Base-by-base conservation (phyloP, 2,113 vertebrate species). In the Rostratula benghalensis region DNA sequence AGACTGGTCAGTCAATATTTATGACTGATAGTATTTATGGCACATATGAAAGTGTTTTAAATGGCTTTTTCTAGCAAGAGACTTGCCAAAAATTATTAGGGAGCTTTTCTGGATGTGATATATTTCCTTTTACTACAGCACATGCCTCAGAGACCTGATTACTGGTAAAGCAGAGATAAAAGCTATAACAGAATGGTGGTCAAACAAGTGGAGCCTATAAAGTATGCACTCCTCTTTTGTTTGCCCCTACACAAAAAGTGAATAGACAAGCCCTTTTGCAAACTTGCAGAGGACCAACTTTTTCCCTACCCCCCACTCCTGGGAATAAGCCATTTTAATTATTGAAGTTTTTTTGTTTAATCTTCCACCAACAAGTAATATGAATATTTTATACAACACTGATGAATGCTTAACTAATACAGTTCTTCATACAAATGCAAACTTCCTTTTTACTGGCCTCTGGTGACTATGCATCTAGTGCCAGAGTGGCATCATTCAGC, bases 361-460 rank as follows among this genome's bases (percentile, higher is more conserved):
- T 97, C 96, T 98, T 95, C 91, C 94, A 96, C 93, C 90, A 94
- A 89, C 95, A 96, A 97, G 95, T 97, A 98, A 95, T 98, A 97
- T 97, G 97, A 98, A 92, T 97, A 97, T 98, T 98, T 97, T 97
- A 97, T 96, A 96, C 93, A 97, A 95, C 76, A 81, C 88, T 95
- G 96, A 94, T 97, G 97, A 98, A 97, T 98, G 93, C 97, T 98
- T 98, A 98, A 97, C 96, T 97, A 97, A 96, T 89, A 98, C 95
- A 92, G 96, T 98, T 98, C 97, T 97, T 98, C 97, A 98, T 97
- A 98, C 94, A 98, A 98, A 98, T 97, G 97, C 98, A 98, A 98
- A 97, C 98, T 97, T 98, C 97, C 97, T 97, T 97, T 98, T 98
- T 97, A 97, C 95, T 96, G 97, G 97, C 97, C 97, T 97, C 98